Evolutionary conservation across 2,797 vertebrate species (phyloP), one percentile per base, ranked within the genome.

Genomic region (Coracias cyanogaster): DNA sequence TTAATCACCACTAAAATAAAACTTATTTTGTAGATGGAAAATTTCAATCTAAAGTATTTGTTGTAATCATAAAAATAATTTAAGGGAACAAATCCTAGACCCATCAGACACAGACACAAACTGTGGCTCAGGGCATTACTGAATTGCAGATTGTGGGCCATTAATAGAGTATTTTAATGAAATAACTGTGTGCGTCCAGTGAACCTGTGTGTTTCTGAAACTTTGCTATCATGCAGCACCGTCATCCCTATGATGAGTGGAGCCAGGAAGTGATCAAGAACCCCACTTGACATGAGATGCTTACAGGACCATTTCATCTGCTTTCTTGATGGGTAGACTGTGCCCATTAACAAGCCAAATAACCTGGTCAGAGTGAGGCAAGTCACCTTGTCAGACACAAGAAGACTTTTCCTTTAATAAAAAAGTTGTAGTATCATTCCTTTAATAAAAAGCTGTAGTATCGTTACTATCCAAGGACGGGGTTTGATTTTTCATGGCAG

Each of bases 321-420:
- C 41, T 41, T 5, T 55, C 37, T 46, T 33, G 22, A 7, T 41
- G 29, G 35, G 29, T 16, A 82, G 39, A 12, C 9, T 33, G 7
- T 43, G 28, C 15, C 41, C 54, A 25, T 14, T 20, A 51, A 12
- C 6, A n/a, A 77, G 45, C 4, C 21, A 58, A 52, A 39, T 28
- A 29, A 51, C 12, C 33, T 15, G 12, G 31, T 49, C n/a, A 60
- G 49, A 33, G 24, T 10, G 7, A 6, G 11, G 8, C 0, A 0
- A 55, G 9, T n/a, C 43, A 24, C 16, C 35, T 43, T 24, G 18
- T 26, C 41, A 81, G n/a, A 49, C 17, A 35, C 21, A 28, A 81
- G 22, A 69, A 45, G n/a, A 11, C 5, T 37, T 58, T 93, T 52
- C 35, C 25, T 67, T 39, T 54, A 54, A 58, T 21, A 48, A 82